phyloP scores from a whole-genome alignment of 1,140 invertebrate species.

The Brachystomella parvula region DNA sequence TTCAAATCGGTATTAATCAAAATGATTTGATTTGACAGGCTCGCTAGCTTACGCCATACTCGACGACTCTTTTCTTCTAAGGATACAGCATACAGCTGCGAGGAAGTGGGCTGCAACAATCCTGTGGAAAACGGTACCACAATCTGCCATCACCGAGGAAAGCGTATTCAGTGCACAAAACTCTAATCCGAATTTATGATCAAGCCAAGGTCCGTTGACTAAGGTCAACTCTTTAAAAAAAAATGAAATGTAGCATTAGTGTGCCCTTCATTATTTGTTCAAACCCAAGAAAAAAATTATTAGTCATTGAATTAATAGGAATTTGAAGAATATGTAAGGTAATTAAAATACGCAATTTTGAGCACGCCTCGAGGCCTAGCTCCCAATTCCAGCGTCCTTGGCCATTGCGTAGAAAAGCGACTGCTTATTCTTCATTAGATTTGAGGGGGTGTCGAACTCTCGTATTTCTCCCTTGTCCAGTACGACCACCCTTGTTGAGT shows the following conservation, averaged over 20 bases:
- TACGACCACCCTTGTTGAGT: constrained; percentile 63
- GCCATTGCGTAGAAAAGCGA: constrained; percentile 48
- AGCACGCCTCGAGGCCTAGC: no score
- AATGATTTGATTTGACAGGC: background rate
- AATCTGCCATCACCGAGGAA: background rate
- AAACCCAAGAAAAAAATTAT: no score
- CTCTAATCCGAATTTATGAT: background rate
- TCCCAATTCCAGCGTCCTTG: background rate
- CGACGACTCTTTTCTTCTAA: background rate
- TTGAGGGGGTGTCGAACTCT: constrained; percentile 37
- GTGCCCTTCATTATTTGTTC: no score
- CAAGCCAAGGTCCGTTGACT: no score
- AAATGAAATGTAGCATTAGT: no score
- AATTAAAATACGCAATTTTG: no score
- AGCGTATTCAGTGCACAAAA: constrained; percentile 13
- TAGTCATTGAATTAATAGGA: no score
- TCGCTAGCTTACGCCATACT: constrained; percentile 26
- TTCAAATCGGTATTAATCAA: background rate
- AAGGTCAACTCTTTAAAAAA: no score
- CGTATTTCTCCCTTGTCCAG: constrained; percentile 57
- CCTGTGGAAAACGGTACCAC: background rate
- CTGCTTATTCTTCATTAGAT: constrained; percentile 40
- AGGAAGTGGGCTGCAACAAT: background rate
- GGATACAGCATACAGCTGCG: background rate
- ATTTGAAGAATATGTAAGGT: no score